Percentiles rank a stretch among this genome's conserved stretches.
Conservation (phyloP, 2,113 vertebrate species). For the Phyllostomus discolor region DNA sequence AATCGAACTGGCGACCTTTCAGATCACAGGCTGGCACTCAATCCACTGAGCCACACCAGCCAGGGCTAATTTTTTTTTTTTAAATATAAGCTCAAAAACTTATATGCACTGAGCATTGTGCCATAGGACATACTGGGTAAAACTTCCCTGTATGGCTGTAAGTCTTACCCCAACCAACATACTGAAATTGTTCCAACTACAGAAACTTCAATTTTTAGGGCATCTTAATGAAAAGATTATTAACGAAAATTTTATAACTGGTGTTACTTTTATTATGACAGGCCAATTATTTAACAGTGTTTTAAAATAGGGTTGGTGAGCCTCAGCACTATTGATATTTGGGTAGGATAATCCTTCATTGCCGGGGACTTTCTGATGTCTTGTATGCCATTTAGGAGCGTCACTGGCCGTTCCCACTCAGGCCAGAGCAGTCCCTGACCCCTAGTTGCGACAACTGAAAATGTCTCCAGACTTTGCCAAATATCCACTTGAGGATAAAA, state of each 20-base stretch:
- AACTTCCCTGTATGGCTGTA: not conserved
- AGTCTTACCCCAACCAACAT: not conserved
- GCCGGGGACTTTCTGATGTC: not conserved
- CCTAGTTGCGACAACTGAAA: not conserved
- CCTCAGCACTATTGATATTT: not conserved
- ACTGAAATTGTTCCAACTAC: not conserved
- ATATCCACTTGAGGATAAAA: not conserved
- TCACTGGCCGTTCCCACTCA: not conserved
- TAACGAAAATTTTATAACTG: not conserved
- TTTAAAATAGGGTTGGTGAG: not conserved
- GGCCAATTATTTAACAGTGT: not conserved
- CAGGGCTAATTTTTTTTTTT: not conserved
- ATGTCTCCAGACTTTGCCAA: not conserved
- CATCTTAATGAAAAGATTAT: slow-evolving; percentile 10
- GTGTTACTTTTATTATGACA: not conserved
- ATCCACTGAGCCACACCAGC: too few species aligned
- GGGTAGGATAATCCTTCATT: not conserved
- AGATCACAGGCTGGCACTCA: too few species aligned
- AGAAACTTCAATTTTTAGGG: slow-evolving; percentile 13
- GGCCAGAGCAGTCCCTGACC: not conserved
- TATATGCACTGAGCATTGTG: not conserved
- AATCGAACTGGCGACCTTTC: too few species aligned
- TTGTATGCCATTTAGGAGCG: not conserved
- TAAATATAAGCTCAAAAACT: not conserved
- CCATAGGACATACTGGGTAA: not conserved